Conservation (phyloP, 2,113 vertebrate genomes). For the Coracopsis vasa region DNA sequence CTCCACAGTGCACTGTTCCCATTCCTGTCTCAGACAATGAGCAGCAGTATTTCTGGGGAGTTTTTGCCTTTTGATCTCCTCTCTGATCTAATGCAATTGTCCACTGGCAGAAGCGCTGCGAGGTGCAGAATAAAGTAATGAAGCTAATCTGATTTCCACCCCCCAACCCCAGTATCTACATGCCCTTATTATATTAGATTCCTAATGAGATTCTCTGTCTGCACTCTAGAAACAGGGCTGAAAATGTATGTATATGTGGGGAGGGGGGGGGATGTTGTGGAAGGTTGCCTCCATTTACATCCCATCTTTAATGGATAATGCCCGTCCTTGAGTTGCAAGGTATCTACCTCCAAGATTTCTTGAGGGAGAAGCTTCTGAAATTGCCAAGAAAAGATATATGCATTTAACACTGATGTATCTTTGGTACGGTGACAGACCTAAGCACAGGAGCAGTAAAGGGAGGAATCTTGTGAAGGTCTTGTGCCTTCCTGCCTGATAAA, state of each 20-base stretch:
- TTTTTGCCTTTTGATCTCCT: constrained; percentile 91
- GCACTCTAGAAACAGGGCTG: constrained; percentile 82
- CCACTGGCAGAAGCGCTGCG: constrained; percentile 90
- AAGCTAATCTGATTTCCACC: constrained; percentile 95
- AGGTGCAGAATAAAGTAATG: constrained; percentile 98
- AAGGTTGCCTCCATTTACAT: constrained; percentile 92
- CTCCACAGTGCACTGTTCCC: neutral
- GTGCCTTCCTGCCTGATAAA: neutral
- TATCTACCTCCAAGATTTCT: constrained; percentile 64
- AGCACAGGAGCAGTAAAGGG: neutral
- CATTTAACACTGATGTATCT: neutral
- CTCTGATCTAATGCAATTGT: constrained; percentile 95
- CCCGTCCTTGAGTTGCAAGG: constrained; percentile 84
- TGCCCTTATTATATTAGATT: constrained; percentile 98
- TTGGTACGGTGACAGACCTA: neutral
- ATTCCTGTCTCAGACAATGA: constrained; percentile 61
- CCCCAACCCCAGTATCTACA: constrained; percentile 91
- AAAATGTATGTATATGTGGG: constrained; percentile 59
- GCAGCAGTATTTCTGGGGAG: constrained; percentile 74
- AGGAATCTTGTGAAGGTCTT: neutral
- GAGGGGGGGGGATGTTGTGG: constrained; percentile 54
- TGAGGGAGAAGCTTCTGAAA: neutral
- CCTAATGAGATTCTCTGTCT: constrained; percentile 93
- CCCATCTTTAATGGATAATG: constrained; percentile 93
- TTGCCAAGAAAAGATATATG: neutral